Conservation (phyloP, 2,113 vertebrate genomes). For the Reinhardtius hippoglossoides region DNA sequence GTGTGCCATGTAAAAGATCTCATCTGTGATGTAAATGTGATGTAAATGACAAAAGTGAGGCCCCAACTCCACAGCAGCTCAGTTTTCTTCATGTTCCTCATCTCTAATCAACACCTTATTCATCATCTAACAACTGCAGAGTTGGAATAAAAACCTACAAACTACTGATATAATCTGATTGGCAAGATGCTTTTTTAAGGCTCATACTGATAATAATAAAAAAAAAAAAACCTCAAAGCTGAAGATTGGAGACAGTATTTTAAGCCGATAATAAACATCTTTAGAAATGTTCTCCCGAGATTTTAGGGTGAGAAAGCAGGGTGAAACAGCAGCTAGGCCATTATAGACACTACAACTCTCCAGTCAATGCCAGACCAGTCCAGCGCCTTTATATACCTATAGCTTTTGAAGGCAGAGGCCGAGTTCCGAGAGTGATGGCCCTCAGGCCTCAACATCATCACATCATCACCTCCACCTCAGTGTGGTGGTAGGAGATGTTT, state of each 20-base stretch:
- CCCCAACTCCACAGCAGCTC: constrained; percentile 23
- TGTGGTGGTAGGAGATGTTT: not conserved
- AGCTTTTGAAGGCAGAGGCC: constrained; percentile 45
- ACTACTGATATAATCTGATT: constrained; percentile 41
- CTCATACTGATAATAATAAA: constrained; percentile 19
- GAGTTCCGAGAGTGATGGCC: not conserved
- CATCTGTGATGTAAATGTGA: not conserved
- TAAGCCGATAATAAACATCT: constrained; percentile 22
- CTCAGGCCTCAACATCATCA: constrained; percentile 7
- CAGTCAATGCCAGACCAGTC: constrained; percentile 33
- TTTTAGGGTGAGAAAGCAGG: constrained; percentile 30
- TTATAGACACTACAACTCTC: constrained; percentile 14
- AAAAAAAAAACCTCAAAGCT: constrained; percentile 17
- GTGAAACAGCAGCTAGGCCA: constrained; percentile 39
- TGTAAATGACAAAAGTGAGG: not conserved
- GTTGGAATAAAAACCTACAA: constrained; percentile 30
- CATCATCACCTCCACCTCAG: constrained; percentile 14
- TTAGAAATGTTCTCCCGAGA: not conserved
- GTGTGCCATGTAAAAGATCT: not conserved
- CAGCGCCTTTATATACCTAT: constrained; percentile 14
- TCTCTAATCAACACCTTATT: constrained; percentile 1
- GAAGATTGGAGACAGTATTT: constrained; percentile 21
- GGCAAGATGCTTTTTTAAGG: constrained; percentile 54
- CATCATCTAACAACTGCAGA: constrained; percentile 10
- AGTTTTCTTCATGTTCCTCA: not conserved